A percentile compares a stretch with the other conserved stretches of the same genome.
Evolutionary conservation across 2,113 vertebrate genomes (phyloP).

Genomic region (Myxocyprinus asiaticus): DNA sequence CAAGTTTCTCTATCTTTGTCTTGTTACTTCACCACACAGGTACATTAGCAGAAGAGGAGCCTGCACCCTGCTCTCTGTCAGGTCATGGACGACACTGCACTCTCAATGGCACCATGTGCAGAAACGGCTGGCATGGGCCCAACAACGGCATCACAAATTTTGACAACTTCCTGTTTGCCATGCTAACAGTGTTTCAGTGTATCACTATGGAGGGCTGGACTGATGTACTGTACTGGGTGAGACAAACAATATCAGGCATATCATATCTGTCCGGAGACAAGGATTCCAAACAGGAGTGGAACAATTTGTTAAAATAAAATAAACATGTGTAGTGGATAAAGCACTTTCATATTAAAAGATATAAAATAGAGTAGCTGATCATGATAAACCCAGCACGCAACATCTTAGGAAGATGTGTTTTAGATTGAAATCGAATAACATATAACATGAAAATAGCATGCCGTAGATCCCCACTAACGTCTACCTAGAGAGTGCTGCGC

Average conservation of each 20-base stretch:
- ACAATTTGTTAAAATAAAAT: too few species aligned
- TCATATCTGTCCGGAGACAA: too few species aligned
- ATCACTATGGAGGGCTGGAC: conserved; percentile 99
- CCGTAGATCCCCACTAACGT: too few species aligned
- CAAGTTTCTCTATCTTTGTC: not conserved
- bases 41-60: conserved; percentile 88
- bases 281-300: too few species aligned
- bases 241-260: not conserved
- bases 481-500: too few species aligned
- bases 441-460: too few species aligned
- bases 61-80: conserved; percentile 91
- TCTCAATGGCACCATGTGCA: conserved; percentile 86
- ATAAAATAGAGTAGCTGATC: too few species aligned
- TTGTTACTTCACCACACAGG: conserved; percentile 68
- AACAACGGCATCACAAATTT: conserved; percentile 99
- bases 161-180: conserved; percentile 97
- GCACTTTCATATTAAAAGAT: too few species aligned
- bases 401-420: too few species aligned
- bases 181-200: conserved; percentile 98
- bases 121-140: conserved; percentile 92
- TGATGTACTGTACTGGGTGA: conserved; percentile 96
- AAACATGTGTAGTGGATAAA: too few species aligned
- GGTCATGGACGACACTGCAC: conserved; percentile 91
- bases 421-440: too few species aligned
- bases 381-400: too few species aligned